These are phyloP conservation scores for Sminthurinus aureus DNA, from an alignment of 2,888 invertebrate species.

Conservation along the genomic window DNA sequence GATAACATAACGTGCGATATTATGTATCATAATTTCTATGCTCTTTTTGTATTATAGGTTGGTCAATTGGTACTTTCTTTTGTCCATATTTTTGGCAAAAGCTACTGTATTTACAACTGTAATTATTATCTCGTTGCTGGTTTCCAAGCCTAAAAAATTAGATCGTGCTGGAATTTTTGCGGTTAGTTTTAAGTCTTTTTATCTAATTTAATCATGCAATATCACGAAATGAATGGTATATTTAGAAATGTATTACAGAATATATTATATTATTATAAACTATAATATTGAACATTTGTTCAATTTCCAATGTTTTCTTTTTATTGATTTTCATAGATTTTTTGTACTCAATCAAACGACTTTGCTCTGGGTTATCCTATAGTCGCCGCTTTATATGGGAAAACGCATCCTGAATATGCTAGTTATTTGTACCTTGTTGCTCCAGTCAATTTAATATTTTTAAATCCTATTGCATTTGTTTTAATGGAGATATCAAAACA, in stretches of 20 bases:
- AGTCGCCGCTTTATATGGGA: constrained; percentile 83
- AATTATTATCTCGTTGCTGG: constrained; percentile 76
- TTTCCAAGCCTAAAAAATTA: constrained; percentile 77
- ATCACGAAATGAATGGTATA: background rate
- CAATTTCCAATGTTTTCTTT: background rate
- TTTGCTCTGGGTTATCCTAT: constrained; percentile 97
- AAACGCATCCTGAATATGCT: constrained; percentile 87
- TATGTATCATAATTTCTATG: constrained; percentile 18
- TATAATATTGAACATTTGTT: no score
- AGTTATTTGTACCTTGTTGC: constrained; percentile 92
- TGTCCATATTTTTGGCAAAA: constrained; percentile 85
- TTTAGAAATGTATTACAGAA: background rate
- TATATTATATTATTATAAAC: background rate
- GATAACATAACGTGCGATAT: no score
- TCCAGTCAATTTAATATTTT: constrained; percentile 88
- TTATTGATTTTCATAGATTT: constrained; percentile 68
- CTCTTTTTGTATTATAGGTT: constrained; percentile 62
- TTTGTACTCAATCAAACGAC: constrained; percentile 96
- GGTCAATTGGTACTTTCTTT: constrained; percentile 92
- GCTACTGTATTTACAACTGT: constrained; percentile 83
- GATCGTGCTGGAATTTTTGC: constrained; percentile 71
- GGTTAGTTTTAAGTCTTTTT: background rate
- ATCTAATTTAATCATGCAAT: background rate
- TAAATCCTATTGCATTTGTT: constrained; percentile 91
- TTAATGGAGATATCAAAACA: constrained; percentile 83